Base-by-base conservation (phyloP, 2,113 vertebrate species). In the Microtus ochrogaster region DNA sequence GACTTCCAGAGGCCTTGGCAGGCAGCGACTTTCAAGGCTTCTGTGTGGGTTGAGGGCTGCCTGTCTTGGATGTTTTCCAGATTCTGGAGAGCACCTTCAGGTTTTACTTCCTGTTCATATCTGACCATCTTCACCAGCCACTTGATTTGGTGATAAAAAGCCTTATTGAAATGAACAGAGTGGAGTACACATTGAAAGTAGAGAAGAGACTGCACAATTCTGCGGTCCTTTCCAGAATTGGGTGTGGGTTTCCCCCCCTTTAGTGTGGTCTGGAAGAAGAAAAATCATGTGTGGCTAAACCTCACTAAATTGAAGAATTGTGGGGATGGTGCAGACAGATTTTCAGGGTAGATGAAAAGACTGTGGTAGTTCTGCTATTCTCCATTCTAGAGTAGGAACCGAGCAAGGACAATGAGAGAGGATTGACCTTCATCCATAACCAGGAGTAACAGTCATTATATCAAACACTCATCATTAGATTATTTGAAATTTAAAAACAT, bases 221-320 rank as follows among this genome's bases (percentile, higher is more conserved):
- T 78, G 26, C 8, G 73, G 24, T 82, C n/a, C 92, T 73, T 90
- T 47, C 93, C 41, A 89, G 82, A 92, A 58, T 14, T 68, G 41
- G 19, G 17, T 19, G 8, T 63, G 65, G 26, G 10, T 66, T 24
- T 81, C 13, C 10, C 21, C 36, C 8, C 1, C 12, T 47, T 33
- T 96, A 73, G 44, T 58, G 0, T 96, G 78, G 47, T 91, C 21
- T 93, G 78, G 63, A 84, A 90, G 65, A 93, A 94, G 58, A 82
- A 89, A 4, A 95, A 84, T 17, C n/a, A 81, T 63, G 74, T 93
- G 72, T 89, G 82, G n/a, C 77, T 83, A 85, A 55, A 87, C 76
- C 79, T 92, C 65, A 93, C 24, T 94, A 92, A 92, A 94, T 47
- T 83, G 73, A 91, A 85, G 89, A 95, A 33, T 96, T 96, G 78